A percentile compares a stretch with the other conserved stretches of the same genome.
These are phyloP conservation scores for Dendrolimus houi DNA, from an alignment of 2,888 invertebrate species.

Conservation along the genomic window DNA sequence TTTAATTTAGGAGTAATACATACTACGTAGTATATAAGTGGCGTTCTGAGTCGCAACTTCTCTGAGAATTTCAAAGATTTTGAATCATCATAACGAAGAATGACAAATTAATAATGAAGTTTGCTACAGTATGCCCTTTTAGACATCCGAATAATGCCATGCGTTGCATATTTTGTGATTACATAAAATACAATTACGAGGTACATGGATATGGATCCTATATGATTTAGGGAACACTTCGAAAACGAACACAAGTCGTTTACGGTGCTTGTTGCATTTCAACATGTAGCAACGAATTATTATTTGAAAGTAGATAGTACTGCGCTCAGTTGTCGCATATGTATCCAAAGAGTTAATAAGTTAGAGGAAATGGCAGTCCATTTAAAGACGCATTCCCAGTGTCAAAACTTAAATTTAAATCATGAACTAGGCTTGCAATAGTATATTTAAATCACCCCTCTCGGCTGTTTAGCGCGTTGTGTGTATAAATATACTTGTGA, in stretches of 20 bases:
- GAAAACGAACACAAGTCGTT: constrained; percentile 18
- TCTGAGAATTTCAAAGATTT: too few relatives aligned
- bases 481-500: constrained; percentile 28
- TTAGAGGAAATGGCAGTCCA: constrained; percentile 25
- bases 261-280: constrained; percentile 12
- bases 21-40: too few relatives aligned
- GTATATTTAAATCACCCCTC: constrained; percentile 18
- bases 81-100: constrained; percentile 27
- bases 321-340: constrained; percentile 25
- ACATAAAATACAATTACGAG: constrained; percentile 16
- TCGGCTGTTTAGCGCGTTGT: constrained; percentile 20
- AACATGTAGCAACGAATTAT: constrained; percentile 12
- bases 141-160: constrained; percentile 23
- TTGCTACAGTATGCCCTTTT: constrained; percentile 36
- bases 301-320: constrained; percentile 17
- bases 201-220: constrained; percentile 22
- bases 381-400: constrained; percentile 17
- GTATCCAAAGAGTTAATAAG: constrained; percentile 16
- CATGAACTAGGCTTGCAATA: constrained; percentile 24
- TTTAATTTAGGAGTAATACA: too few relatives aligned
- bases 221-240: constrained; percentile 24
- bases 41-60: too few relatives aligned
- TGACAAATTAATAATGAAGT: constrained; percentile 27
- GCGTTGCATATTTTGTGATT: constrained; percentile 31
- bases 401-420: constrained; percentile 19